These are phyloP conservation scores for Tenebrio molitor DNA, from an alignment of 1,140 invertebrate species.

Conservation along the genomic window DNA sequence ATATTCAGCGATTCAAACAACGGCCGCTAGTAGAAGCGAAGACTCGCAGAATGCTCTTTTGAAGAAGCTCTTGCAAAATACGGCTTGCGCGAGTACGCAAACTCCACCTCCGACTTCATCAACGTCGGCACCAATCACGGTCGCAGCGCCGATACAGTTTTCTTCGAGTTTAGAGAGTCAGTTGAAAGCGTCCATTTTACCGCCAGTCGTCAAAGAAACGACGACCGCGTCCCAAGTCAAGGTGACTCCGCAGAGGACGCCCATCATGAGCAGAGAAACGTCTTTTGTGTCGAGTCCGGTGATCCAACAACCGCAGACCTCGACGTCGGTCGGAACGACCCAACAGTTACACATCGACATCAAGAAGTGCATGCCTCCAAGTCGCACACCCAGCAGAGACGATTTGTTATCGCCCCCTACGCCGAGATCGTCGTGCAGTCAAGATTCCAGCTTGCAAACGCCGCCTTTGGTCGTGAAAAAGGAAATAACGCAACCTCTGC, in stretches of 20 bases:
- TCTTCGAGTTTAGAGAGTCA: constrained; percentile 82
- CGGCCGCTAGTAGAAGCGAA: constrained; percentile 70
- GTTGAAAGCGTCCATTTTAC: constrained; percentile 71
- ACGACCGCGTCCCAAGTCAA: constrained; percentile 21
- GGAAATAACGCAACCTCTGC: constrained; percentile 47
- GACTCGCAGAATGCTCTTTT: constrained; percentile 91
- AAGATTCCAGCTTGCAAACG: constrained; percentile 65
- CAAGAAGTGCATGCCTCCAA: constrained; percentile 63
- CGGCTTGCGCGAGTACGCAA: constrained; percentile 74
- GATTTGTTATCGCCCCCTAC: constrained; percentile 65
- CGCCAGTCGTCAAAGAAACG: constrained; percentile 63
- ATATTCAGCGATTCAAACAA: constrained; percentile 56
- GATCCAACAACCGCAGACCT: constrained; percentile 47
- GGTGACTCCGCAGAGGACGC: constrained; percentile 55
- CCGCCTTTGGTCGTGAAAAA: constrained; percentile 63
- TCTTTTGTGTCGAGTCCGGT: constrained; percentile 70
- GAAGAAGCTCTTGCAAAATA: constrained; percentile 91
- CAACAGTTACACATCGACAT: constrained; percentile 64
- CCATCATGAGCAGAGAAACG: constrained; percentile 70
- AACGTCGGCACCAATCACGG: constrained; percentile 65
- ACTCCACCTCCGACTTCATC: constrained; percentile 68
- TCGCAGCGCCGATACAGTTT: constrained; percentile 72
- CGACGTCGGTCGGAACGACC: constrained; percentile 40
- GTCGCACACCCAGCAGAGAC: constrained; percentile 63
- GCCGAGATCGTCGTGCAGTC: constrained; percentile 62